Evolutionary conservation across 2,888 invertebrate genomes (phyloP).

Genomic region (Empis stercorea): DNA sequence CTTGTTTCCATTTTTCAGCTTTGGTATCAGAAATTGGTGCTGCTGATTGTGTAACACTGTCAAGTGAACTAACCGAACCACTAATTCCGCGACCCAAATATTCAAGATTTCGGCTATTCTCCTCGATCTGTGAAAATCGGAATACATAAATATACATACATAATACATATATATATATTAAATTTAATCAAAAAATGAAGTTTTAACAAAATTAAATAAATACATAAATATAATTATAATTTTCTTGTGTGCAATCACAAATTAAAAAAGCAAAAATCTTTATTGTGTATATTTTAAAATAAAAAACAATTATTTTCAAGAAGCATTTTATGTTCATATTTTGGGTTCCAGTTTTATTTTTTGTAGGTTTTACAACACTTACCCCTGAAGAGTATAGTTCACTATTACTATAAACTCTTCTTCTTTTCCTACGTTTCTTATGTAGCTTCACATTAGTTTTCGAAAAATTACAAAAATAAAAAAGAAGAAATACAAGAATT

Average conservation of each 20-base stretch:
- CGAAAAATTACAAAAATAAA: slow-evolving; percentile 15
- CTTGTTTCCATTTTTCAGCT: slow-evolving; percentile 68
- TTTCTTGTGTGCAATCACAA: not conserved
- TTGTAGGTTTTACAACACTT: not conserved
- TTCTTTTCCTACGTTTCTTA: slow-evolving; percentile 36
- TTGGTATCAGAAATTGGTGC: slow-evolving; percentile 41
- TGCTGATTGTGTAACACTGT: slow-evolving; percentile 54
- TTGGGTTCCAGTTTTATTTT: too few relatives aligned
- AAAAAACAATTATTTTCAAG: too few relatives aligned
- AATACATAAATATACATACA: too few relatives aligned
- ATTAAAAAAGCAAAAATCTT: too few relatives aligned
- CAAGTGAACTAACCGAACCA: slow-evolving; percentile 70
- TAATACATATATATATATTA: too few relatives aligned
- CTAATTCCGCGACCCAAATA: slow-evolving; percentile 67
- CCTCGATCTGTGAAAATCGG: slow-evolving; percentile 67
- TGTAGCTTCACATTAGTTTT: slow-evolving; percentile 27
- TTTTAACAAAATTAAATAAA: not conserved
- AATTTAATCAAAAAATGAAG: not conserved
- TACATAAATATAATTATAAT: not conserved
- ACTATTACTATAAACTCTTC: slow-evolving; percentile 36
- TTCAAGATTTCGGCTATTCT: slow-evolving; percentile 80
- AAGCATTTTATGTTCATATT: too few relatives aligned
- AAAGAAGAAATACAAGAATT: slow-evolving; percentile 12
- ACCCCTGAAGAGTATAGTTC: slow-evolving; percentile 24
- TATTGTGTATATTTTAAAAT: not conserved